Conservation (phyloP, 2,888 invertebrate genomes). For the Girardia tigrina region DNA sequence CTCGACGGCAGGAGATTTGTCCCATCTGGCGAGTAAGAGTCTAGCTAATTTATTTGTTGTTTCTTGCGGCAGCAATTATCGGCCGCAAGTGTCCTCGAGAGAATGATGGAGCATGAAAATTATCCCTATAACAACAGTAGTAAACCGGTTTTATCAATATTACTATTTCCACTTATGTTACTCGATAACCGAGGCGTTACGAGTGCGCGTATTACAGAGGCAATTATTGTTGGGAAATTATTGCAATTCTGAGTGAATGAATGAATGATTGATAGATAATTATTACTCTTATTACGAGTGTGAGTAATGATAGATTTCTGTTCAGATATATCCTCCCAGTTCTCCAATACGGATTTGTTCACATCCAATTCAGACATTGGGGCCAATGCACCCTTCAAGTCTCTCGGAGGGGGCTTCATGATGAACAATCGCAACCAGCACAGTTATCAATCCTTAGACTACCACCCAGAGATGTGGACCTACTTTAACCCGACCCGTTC, state of each 20-base stretch:
- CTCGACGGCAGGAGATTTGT: conserved; percentile 7
- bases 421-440: background rate
- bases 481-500: background rate
- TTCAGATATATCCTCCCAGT: conserved; percentile 17
- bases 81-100: background rate
- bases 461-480: background rate
- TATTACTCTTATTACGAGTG: background rate
- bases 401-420: background rate
- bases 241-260: too few relatives aligned
- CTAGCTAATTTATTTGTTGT: conserved; percentile 15
- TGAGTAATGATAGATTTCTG: background rate
- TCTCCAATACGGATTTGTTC: background rate
- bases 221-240: too few relatives aligned
- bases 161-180: background rate
- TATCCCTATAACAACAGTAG: background rate
- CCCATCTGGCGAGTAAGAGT: background rate
- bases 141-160: background rate
- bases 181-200: background rate
- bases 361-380: background rate
- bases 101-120: background rate
- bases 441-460: background rate
- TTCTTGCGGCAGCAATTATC: background rate
- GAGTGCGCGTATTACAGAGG: too few relatives aligned
- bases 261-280: too few relatives aligned
- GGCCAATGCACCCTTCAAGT: background rate